Evolutionary conservation across 2,113 vertebrate species (phyloP).

Genomic region (Syngnathus floridae): DNA sequence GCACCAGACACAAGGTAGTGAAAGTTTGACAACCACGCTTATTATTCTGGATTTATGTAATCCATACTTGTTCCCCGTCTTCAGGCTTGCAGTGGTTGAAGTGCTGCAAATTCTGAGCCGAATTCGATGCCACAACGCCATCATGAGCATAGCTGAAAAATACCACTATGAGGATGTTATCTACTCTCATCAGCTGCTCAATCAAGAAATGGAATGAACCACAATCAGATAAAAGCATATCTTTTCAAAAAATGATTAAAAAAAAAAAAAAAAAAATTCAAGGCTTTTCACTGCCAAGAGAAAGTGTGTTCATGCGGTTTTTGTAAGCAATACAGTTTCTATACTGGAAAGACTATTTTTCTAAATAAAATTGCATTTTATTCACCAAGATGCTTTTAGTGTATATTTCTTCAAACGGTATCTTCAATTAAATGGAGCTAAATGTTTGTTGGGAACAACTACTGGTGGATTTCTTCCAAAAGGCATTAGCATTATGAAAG

Average conservation of each 20-base stretch:
- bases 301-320: neutral
- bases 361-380: slow-evolving; percentile 47
- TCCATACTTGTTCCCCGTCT: slow-evolving; percentile 7
- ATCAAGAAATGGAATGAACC: slow-evolving; percentile 42
- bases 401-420: no score
- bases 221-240: neutral
- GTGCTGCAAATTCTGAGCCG: slow-evolving; percentile 75
- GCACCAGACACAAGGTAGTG: slow-evolving; percentile 21
- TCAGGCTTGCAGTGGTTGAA: slow-evolving; percentile 75
- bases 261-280: neutral
- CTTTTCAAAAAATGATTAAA: neutral
- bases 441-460: neutral
- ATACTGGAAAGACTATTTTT: slow-evolving; percentile 34
- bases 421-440: no score
- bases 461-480: neutral
- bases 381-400: neutral
- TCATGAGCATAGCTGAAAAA: slow-evolving; percentile 72
- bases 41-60: neutral
- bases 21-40: neutral
- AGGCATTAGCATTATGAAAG: neutral
- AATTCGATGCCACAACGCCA: slow-evolving; percentile 75
- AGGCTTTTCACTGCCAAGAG: neutral
- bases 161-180: slow-evolving; percentile 72
- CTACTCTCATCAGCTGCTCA: slow-evolving; percentile 59
- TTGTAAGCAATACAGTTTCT: slow-evolving; percentile 12